Evolutionary conservation across 2,113 vertebrate species (phyloP), one percentile per base, ranked within the genome.

Genomic region (Plecotus auritus): DNA sequence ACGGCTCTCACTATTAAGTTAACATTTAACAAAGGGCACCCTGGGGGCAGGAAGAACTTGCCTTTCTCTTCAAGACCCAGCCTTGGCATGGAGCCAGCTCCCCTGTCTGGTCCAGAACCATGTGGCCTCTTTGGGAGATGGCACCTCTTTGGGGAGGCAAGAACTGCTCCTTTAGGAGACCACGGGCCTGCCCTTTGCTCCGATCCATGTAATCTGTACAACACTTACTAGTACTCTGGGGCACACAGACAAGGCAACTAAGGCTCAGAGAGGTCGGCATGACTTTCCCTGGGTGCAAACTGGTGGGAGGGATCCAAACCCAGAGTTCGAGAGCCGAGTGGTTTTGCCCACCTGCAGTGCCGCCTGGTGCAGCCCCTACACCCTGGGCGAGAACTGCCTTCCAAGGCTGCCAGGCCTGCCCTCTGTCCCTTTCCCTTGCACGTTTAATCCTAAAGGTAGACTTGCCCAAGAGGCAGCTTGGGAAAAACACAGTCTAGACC

Each of bases 371-470:
- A 9, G 22, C 56, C 56, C 54, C 81, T 32, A 35, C 28, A 42
- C 28, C 20, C 51, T 17, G 59, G 35, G 18, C 9, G 6, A 40
- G 30, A 32, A 30, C 5, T 14, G 22, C 13, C 2, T 17, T 3
- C 88, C 5, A 23, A 30, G 30, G 37, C 17, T 56, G 51, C 69
- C 16, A 1, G 45, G 73, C 20, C 81, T 37, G n/a, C 47, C 73
- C 42, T 32, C 18, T 12, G 26, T 35, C 47, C 28, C 90, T 93
- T 88, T 83, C 35, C 76, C 90, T 94, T 82, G 72, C 23, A 88
- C 16, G 72, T 81, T 89, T 88, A 81, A 91, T 78, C 59, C 82
- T 66, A 67, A 90, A 67, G 76, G n/a, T 20, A 88, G 69, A 59
- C n/a, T 64, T 88, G 64, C n/a, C 81, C 42, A 85, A 86, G 42